Evolutionary conservation across 1,140 invertebrate species (phyloP).

Genomic region (Phymorhynchus buccinoides): DNA sequence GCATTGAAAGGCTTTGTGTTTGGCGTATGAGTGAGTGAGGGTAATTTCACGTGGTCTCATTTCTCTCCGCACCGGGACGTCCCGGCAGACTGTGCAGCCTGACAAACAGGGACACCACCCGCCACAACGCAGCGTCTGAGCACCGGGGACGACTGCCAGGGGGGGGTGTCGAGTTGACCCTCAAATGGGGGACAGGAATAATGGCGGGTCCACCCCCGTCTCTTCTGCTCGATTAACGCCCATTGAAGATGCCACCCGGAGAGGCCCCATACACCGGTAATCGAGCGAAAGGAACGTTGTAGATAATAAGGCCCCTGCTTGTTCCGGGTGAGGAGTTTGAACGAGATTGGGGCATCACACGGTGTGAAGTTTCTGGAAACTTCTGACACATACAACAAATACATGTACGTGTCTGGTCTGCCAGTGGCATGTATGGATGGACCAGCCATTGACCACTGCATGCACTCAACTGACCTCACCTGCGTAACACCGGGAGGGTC

Average conservation of each 20-base stretch:
- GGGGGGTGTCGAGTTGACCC: neutral
- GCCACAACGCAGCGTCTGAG: neutral
- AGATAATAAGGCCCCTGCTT: conserved; percentile 6
- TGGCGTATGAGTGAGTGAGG: neutral
- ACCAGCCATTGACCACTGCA: neutral
- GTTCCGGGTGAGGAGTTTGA: neutral
- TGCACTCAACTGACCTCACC: neutral
- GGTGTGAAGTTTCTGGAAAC: too few relatives aligned
- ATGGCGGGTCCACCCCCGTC: conserved; percentile 11
- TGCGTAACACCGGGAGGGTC: neutral
- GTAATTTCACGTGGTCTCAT: conserved; percentile 18
- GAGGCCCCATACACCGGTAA: conserved; percentile 7
- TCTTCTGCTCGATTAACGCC: conserved; percentile 17
- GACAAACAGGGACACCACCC: neutral
- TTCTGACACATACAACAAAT: too few relatives aligned
- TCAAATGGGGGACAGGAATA: neutral
- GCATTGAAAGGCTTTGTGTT: neutral
- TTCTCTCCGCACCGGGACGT: neutral
- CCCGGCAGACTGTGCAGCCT: neutral
- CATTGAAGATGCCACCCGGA: conserved; percentile 15
- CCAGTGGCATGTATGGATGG: too few relatives aligned
- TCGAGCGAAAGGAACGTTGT: neutral
- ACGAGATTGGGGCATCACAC: neutral
- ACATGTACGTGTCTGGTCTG: too few relatives aligned
- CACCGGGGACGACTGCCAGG: neutral